Base-by-base conservation (phyloP, 2,113 vertebrate genomes). In the Catharus minimus region DNA sequence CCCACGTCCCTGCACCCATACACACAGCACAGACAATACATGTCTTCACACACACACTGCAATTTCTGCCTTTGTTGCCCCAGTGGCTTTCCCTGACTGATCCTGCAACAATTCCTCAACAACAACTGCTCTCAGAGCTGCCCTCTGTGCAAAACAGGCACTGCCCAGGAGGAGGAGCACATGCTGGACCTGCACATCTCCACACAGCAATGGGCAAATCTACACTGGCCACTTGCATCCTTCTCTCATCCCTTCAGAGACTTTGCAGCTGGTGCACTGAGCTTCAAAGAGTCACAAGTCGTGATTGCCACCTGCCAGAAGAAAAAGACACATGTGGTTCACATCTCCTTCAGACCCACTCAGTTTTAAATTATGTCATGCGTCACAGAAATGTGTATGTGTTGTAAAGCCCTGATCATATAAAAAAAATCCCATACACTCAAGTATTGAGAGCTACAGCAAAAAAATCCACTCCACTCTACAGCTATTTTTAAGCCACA, bases 311-410 rank as follows among this genome's bases (percentile, higher is more conserved):
- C 46, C 38, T 61, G 30, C 24, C n/a, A 52, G 49, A 66, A 71
- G 13, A 27, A 57, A 58, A 67, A 61, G 21, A 62, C 4, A 20
- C 23, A 46, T 6, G 2, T 60, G 30, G 14, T 58, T 20, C 2
- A 0, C 15, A 32, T 30, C 12, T 91, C 12, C 20, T 64, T 52
- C 36, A 24, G 15, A 61, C 2, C 2, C 2, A 1, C 7, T 21
- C 5, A 18, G 15, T 50, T 28, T 44, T 24, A 9, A 3, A 26
- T 5, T 23, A 47, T 0, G 0, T 46, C 5, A 23, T 3, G 5
- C 2, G 0, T 3, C 13, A 8, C 20, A 67, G 10, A 55, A 71
- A 65, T 3, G 2, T 8, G 0, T 6, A 44, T 41, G 5, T 41
- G 11, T 4, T 8, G 5, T 61, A 13, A 71, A 19, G 15, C 24